Base-by-base conservation (phyloP, 2,888 invertebrate genomes). In the Tineola bisselliella region DNA sequence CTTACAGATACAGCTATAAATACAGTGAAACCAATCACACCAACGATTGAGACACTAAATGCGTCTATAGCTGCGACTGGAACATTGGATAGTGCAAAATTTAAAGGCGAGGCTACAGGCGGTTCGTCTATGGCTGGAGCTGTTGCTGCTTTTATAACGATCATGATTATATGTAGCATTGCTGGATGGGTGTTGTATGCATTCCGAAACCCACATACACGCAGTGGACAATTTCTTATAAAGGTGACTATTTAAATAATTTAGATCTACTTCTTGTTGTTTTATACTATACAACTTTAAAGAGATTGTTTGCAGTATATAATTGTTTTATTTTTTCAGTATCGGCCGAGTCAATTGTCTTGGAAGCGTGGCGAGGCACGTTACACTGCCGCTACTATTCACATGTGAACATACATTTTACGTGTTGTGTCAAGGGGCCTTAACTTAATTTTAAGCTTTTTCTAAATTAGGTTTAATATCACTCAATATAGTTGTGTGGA, bases 151-250 rank as follows among this genome's bases (percentile, higher is more conserved):
- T 82, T 95, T 67, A 86, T 95, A 57, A 81, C 93, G 25, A 77
- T 95, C 61, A 89, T 91, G 0, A 76, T 95, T 56, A 77, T 94
- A 10, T 86, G 90, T 61, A 90, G 90, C 31, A 70, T 92, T n/a
- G 90, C 89, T 25, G 89, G 91, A 8, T 99, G 98, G 98, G 81
- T 93, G 15, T 82, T 93, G 15, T 99, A 99, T 79, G 99, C 98
- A 4, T 99, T 98, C 87, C 92, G 94, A 74, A 96, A 98, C 87
- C 99, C 99, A 1, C 97, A 97, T 74, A 95, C 97, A 6, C 91
- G 94, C 60, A 97, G 97, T 67, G 99, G 99, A 64, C 97, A 98
- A 81, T 90, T 98, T 72, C 90, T 99, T 61, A 99, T 99, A 73
- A 94, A 95, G 92, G 98, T 98, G 83, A 48, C 8, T 44, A 18